These are phyloP conservation scores for Drosophila austrosaltans DNA, from an alignment of 2,888 invertebrate species.

Conservation along the genomic window DNA sequence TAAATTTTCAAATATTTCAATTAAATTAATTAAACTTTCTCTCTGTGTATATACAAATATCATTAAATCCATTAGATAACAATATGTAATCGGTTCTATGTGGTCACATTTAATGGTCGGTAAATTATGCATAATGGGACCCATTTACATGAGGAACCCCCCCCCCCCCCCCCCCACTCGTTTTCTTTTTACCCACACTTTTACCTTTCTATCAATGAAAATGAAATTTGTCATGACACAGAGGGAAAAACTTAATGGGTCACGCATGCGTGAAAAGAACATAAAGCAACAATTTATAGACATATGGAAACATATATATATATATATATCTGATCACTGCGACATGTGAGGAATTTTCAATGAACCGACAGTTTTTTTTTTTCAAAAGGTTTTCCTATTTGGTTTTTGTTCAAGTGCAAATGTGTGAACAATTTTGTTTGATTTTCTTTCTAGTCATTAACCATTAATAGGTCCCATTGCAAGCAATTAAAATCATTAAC, in stretches of 20 bases:
- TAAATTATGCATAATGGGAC: constrained; percentile 64
- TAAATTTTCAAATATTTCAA: neutral
- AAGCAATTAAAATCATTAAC: constrained; percentile 68
- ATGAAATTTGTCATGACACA: constrained; percentile 22
- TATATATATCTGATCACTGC: constrained; percentile 16
- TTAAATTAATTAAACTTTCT: neutral
- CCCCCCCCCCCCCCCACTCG: neutral
- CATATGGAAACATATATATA: neutral
- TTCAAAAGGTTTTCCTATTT: neutral
- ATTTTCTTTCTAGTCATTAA: constrained; percentile 15
- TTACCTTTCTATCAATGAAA: constrained; percentile 9
- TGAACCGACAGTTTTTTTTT: constrained; percentile 31
- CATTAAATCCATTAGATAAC: constrained; percentile 12
- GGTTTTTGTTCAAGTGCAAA: constrained; percentile 25
- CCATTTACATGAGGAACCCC: neutral
- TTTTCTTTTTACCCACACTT: neutral
- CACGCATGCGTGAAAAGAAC: constrained; percentile 29
- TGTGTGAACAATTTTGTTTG: constrained; percentile 55
- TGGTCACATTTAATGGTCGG: constrained; percentile 57
- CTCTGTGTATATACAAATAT: neutral
- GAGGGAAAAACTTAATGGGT: constrained; percentile 5
- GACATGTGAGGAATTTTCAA: constrained; percentile 56
- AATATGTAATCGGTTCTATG: constrained; percentile 10
- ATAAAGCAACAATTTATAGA: constrained; percentile 14
- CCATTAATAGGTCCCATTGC: constrained; percentile 66